Conservation (phyloP, 2,113 vertebrate genomes). For the Alouatta palliata region DNA sequence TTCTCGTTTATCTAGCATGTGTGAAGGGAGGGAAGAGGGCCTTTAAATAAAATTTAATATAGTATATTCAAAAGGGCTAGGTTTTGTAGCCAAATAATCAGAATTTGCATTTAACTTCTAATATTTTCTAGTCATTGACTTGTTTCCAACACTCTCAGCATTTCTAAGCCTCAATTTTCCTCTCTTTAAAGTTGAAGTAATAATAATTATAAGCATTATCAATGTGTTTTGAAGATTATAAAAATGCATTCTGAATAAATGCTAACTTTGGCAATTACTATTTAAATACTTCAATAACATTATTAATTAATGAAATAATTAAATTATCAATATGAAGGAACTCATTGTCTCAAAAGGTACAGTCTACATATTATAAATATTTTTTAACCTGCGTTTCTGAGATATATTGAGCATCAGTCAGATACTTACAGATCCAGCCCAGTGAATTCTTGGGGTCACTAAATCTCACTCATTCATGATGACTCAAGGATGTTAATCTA, state of each 20-base stretch:
- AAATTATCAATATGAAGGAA: neutral
- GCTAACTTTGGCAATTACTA: neutral
- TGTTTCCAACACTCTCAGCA: neutral
- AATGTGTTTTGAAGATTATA: neutral
- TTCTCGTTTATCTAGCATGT: neutral
- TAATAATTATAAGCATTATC: neutral
- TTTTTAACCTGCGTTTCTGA: neutral
- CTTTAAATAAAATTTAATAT: neutral
- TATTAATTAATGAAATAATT: neutral
- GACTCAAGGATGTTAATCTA: neutral
- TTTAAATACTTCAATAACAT: neutral
- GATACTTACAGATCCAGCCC: neutral
- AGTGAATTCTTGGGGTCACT: neutral
- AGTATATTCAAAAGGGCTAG: neutral
- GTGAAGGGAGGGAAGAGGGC: neutral
- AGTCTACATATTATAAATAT: neutral
- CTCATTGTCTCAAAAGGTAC: neutral
- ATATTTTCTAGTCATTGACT: neutral
- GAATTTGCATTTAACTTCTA: neutral
- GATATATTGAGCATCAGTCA: neutral
- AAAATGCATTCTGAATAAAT: neutral
- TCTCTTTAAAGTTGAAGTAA: neutral
- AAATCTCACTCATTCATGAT: neutral
- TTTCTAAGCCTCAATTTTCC: neutral
- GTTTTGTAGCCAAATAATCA: neutral